These are phyloP conservation scores for Epicampocera succincta DNA, from an alignment of 2,888 invertebrate species.

Conservation along the genomic window DNA sequence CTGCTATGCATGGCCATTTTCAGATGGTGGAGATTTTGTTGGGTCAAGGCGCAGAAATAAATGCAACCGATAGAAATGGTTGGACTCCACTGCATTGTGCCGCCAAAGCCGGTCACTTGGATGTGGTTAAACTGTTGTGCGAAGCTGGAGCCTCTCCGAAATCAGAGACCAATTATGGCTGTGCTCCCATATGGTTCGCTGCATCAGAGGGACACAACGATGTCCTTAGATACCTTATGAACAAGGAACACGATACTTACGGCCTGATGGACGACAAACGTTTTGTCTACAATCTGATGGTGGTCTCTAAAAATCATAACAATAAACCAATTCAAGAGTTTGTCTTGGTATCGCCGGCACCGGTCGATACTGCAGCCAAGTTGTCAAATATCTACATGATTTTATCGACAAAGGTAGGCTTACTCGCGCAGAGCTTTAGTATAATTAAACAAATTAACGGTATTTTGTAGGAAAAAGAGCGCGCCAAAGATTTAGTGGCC, in stretches of 20 bases:
- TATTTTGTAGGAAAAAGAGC: slow-evolving; percentile 91
- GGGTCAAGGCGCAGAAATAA: slow-evolving; percentile 99
- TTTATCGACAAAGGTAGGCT: slow-evolving; percentile 89
- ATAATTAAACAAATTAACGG: not conserved
- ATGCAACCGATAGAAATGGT: slow-evolving; percentile 97
- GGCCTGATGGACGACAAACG: slow-evolving; percentile 98
- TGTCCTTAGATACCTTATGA: slow-evolving; percentile 96
- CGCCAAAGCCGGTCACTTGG: slow-evolving; percentile 95
- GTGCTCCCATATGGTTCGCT: slow-evolving; percentile 98
- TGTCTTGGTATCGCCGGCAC: slow-evolving; percentile 98
- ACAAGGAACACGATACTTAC: slow-evolving; percentile 98
- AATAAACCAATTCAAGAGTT: slow-evolving; percentile 99
- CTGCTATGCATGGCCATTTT: slow-evolving; percentile 97
- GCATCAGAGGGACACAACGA: slow-evolving; percentile 98
- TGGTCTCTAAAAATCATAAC: slow-evolving; percentile 96
- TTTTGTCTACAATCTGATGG: slow-evolving; percentile 99
- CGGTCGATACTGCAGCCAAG: slow-evolving; percentile 99
- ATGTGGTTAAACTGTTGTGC: slow-evolving; percentile 95
- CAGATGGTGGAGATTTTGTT: slow-evolving; percentile 99
- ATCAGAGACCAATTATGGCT: slow-evolving; percentile 96
- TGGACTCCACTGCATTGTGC: slow-evolving; percentile 98
- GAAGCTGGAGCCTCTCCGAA: slow-evolving; percentile 98
- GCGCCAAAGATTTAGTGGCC: slow-evolving; percentile 97
- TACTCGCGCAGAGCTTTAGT: not conserved
- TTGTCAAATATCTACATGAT: slow-evolving; percentile 94